Base-by-base conservation (phyloP, 1,140 invertebrate species). In the Notospermus geniculatus region DNA sequence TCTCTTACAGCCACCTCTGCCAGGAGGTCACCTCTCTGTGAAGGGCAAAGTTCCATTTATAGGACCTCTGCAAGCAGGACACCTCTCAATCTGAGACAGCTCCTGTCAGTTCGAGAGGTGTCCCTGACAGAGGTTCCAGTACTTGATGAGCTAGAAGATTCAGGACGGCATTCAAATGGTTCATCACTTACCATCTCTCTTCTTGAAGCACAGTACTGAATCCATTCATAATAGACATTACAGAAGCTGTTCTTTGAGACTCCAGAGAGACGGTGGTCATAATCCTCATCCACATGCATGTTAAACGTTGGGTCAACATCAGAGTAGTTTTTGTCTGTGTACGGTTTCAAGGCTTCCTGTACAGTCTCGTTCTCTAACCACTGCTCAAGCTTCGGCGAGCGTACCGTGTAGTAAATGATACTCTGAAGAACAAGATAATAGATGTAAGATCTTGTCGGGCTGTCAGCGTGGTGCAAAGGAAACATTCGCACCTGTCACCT, bases 241-340 rank as follows among this genome's bases (percentile, higher is more conserved):
- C 90, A 93, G 83, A 98, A 99, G 64, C 90, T 92, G 62, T 86
- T 87, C 52, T 90, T 85, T 0, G 96, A 97, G 60, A 99, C 92
- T 13, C 95, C 95, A 56, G 70, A 72, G 36, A 74, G 60, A 19
- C 74, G 67, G n/a, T 61, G 54, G 52, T 80, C 80, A 64, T 72
- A 81, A 64, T 81, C 80, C 50, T 79, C 78, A 64, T 81, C 78
- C 17, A 79, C 72, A 56, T 75, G 72, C 22, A 70, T 53, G 56
- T 94, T 97, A 78, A 99, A 99, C 45, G 96, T 91, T 0, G 95
- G 94, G 85, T 98, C 96, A 25, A 98, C 82, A 77, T 97, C 94
- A 0, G 95, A 93, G 81, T 95, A 97, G 70, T 89, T 89, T 30
- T 91, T 88, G 50, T 92, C 90, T 28, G 87, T 80, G 23, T 92